Evolutionary conservation across 2,113 vertebrate species (phyloP), one percentile per base, ranked within the genome.

Genomic region (Mustelus asterias): DNA sequence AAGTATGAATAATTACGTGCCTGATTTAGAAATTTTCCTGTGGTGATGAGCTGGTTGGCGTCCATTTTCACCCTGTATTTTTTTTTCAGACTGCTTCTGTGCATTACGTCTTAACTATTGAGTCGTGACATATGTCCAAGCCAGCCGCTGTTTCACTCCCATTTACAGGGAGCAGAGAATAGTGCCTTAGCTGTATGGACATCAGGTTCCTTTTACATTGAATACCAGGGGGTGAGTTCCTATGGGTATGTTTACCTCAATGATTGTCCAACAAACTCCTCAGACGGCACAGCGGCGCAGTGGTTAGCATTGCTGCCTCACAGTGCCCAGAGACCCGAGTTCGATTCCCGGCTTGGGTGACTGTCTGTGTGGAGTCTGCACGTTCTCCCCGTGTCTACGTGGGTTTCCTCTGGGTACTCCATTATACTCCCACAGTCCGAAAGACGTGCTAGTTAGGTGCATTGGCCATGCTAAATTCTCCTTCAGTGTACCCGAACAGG

Each of bases 1-100:
- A n/a, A 93, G 60, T 65, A 63, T 93, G 89, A 65, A 93, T 65
- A 93, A 93, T 93, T 93, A n/a, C 9, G 33, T 18, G 60, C n/a
- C 54, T 90, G 48, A 33, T 60, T 90, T 29, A 60, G 89, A n/a
- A 93, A 93, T 37, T 37, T 37, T 63, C 58, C 89, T 41, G 33
- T 22, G 60, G 60, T 37, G 89, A 93, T 65, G 89, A 63, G 33
- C 6, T 65, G n/a, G 60, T 37, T 93, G 18, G 60, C n/a, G 63
- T 37, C 33, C 14, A 93, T 37, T 65, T 93, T 90, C 88, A 37
- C 22, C 11, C 11, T 58, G 54, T 54, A 20, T 48, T 65, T n/a
- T 93, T 22, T 65, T 93, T 63, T 67, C 33, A 5, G 60, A 37
- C 18, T 93, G 33, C 16, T 37, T 83, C 60, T 67, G 33, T 16